Conservation (phyloP, 2,888 invertebrate species). For the Philhelius pedissequus region DNA sequence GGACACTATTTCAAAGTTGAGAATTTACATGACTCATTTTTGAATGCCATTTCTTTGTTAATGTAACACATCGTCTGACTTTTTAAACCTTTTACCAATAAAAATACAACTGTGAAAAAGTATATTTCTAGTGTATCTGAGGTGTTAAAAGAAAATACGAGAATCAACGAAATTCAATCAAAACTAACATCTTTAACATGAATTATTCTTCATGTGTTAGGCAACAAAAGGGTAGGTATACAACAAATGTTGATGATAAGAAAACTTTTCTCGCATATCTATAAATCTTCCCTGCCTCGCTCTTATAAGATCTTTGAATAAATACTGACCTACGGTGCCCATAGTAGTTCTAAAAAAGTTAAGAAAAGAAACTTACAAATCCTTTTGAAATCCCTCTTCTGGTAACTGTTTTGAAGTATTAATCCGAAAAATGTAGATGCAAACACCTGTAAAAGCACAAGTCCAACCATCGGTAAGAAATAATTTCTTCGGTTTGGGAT, state of each 20-base stretch:
- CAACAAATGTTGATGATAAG: neutral
- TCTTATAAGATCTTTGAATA: neutral
- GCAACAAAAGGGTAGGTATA: neutral
- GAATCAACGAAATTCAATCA: too few species aligned
- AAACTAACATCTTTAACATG: neutral
- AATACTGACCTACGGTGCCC: neutral
- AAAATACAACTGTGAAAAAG: too few species aligned
- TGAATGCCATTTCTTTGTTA: too few species aligned
- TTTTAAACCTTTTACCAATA: too few species aligned
- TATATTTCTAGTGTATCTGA: too few species aligned
- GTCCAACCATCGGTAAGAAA: constrained; percentile 93
- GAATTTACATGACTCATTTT: too few species aligned
- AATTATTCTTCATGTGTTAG: neutral
- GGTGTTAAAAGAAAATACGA: too few species aligned
- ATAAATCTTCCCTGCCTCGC: too few species aligned
- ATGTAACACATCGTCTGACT: too few species aligned
- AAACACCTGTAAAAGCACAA: constrained; percentile 88
- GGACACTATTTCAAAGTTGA: too few species aligned
- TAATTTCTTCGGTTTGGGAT: constrained; percentile 84
- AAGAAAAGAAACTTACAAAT: constrained; percentile 80
- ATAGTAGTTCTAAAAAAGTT: neutral
- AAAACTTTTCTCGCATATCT: neutral
- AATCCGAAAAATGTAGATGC: constrained; percentile 91
- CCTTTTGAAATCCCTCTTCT: constrained; percentile 96
- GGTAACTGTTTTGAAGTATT: constrained; percentile 91